phyloP scores from a whole-genome alignment of 2,797 vertebrate genomes.

The Amniataba percoides region DNA sequence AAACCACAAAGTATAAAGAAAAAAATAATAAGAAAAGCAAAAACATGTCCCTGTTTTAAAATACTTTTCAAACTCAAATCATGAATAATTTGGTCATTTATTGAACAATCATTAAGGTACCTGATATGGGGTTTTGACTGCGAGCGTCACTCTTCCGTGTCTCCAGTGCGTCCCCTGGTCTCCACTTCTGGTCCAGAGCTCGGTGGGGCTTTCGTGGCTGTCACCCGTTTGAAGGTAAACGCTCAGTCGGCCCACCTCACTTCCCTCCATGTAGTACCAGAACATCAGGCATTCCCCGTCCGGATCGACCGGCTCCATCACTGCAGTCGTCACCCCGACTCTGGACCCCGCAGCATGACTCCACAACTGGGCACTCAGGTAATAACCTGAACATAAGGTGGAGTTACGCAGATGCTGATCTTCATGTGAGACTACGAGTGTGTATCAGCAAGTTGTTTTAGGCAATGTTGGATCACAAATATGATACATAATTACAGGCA shows the following conservation, averaged over 20 bases:
- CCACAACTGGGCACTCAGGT: slow-evolving; percentile 85
- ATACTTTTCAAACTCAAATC: not conserved
- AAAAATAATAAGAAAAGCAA: not conserved
- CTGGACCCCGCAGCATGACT: slow-evolving; percentile 62
- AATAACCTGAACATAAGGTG: slow-evolving; percentile 76
- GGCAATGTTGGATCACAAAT: not conserved
- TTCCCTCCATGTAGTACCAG: slow-evolving; percentile 87
- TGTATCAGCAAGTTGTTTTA: not conserved
- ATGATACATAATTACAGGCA: not conserved
- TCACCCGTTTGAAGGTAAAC: slow-evolving; percentile 70
- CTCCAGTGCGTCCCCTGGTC: slow-evolving; percentile 84
- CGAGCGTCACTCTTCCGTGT: slow-evolving; percentile 80
- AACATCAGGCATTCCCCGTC: slow-evolving; percentile 85
- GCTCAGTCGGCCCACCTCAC: slow-evolving; percentile 71
- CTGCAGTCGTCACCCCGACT: slow-evolving; percentile 64
- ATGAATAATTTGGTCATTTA: not conserved
- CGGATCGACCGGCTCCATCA: slow-evolving; percentile 72
- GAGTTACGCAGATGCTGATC: not conserved
- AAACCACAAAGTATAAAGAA: not conserved
- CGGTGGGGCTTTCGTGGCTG: not conserved
- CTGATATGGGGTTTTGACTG: slow-evolving; percentile 73
- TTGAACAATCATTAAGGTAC: slow-evolving; percentile 47
- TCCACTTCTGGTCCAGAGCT: slow-evolving; percentile 77
- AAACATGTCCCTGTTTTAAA: not conserved
- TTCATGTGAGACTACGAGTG: not conserved